Percentiles rank a stretch among this genome's conserved stretches.
phyloP scores from a whole-genome alignment of 2,113 vertebrate species.

The Anarhynchus alexandrinus region DNA sequence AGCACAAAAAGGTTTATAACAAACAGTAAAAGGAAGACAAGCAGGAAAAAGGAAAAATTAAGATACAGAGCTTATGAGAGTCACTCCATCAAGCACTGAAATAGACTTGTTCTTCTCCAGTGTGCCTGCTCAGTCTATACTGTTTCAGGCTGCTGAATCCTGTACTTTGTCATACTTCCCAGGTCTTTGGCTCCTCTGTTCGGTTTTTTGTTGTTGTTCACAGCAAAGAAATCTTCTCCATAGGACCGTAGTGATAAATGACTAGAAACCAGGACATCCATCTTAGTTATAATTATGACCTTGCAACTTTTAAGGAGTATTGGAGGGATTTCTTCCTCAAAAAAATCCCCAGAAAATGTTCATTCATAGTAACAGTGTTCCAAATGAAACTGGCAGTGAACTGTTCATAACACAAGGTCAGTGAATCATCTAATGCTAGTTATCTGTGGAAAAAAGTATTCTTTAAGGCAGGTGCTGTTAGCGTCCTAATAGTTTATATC shows the following conservation, averaged over 20 bases:
- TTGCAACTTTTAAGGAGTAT: conserved; percentile 27
- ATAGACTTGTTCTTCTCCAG: not conserved
- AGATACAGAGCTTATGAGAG: not conserved
- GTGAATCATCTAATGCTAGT: not conserved
- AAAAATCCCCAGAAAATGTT: not conserved
- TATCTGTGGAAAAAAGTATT: not conserved
- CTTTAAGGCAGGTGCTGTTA: not conserved
- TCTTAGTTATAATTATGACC: conserved; percentile 52
- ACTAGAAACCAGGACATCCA: not conserved
- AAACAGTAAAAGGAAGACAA: not conserved
- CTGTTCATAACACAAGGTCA: not conserved
- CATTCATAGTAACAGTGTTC: not conserved
- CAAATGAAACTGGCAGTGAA: not conserved
- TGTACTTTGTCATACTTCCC: not conserved
- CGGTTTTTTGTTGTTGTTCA: not conserved
- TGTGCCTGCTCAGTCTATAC: not conserved
- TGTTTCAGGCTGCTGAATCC: conserved; percentile 35
- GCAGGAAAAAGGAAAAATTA: not conserved
- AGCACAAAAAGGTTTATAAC: not conserved
- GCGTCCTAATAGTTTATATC: not conserved
- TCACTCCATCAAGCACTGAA: conserved; percentile 18
- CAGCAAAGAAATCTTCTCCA: conserved; percentile 4
- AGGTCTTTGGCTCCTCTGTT: not conserved
- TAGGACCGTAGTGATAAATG: conserved; percentile 9
- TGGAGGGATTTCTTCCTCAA: not conserved